These are phyloP conservation scores for Drosophila falleni DNA, from an alignment of 2,888 invertebrate genomes.

Conservation along the genomic window DNA sequence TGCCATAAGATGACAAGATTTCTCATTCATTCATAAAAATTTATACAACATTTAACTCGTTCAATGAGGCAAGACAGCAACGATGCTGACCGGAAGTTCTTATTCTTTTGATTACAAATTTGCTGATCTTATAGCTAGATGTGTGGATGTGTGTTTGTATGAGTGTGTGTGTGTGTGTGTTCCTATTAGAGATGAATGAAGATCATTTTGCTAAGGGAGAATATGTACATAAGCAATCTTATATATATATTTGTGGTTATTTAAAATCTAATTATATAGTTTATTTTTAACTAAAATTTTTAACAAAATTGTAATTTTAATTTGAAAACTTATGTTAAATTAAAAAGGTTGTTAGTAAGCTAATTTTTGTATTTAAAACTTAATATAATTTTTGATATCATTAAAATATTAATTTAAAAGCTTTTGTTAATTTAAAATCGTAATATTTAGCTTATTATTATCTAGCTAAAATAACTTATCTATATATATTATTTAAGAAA, in stretches of 20 bases:
- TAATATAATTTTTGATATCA: too few species aligned
- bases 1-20: conserved; percentile 68
- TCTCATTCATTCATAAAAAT: conserved; percentile 72
- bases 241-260: too few species aligned
- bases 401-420: too few species aligned
- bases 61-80: conserved; percentile 46
- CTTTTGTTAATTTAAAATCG: too few species aligned
- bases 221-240: too few species aligned
- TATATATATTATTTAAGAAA: neutral
- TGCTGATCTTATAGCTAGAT: conserved; percentile 54
- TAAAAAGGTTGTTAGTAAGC: too few species aligned
- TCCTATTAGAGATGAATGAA: conserved; percentile 16
- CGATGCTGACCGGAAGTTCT: conserved; percentile 79
- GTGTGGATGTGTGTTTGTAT: neutral
- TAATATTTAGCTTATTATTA: too few species aligned
- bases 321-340: too few species aligned
- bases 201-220: neutral
- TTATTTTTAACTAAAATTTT: neutral
- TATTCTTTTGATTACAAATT: conserved; percentile 76
- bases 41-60: conserved; percentile 51
- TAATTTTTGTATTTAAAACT: too few species aligned
- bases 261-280: neutral
- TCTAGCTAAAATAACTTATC: too few species aligned
- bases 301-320: too few species aligned
- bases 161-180: conserved; percentile 6